phyloP scores from a whole-genome alignment of 1,140 invertebrate genomes.

The Drosophila quadrilineata region DNA sequence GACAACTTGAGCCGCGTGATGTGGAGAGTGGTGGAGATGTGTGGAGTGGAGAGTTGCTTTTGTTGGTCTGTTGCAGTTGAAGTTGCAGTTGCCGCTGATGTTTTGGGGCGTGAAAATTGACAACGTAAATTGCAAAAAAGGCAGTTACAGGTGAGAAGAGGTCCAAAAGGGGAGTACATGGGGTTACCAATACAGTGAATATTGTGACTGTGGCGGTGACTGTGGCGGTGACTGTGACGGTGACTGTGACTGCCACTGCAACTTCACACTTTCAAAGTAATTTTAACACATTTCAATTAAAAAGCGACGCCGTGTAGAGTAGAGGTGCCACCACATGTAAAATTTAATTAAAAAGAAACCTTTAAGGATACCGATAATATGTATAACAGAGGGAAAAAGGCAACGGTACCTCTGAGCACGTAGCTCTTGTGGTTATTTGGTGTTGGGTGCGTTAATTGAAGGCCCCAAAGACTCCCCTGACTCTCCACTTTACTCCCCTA shows the following conservation, averaged over 20 bases:
- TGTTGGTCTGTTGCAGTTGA: not conserved
- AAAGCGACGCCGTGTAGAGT: conserved; percentile 32
- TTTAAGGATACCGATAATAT: conserved; percentile 68
- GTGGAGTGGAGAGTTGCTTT: too few relatives aligned
- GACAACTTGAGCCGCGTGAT: too few relatives aligned
- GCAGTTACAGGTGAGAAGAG: conserved; percentile 7
- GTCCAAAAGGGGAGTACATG: not conserved
- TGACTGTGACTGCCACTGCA: not conserved
- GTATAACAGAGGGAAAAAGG: conserved; percentile 4
- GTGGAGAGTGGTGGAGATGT: not conserved
- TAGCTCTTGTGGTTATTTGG: conserved; percentile 68
- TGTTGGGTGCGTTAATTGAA: conserved; percentile 72
- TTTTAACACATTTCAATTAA: conserved; percentile 79
- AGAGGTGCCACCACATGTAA: conserved; percentile 44
- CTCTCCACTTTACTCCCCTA: too few relatives aligned
- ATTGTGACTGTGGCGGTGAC: not conserved
- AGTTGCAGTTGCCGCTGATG: conserved; percentile 26
- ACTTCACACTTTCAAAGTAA: conserved; percentile 78
- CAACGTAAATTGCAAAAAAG: conserved; percentile 72
- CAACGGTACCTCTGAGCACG: conserved; percentile 34
- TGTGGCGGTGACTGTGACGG: not conserved
- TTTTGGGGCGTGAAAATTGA: conserved; percentile 76
- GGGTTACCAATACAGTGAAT: conserved; percentile 5
- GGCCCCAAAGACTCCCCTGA: conserved; percentile 20
- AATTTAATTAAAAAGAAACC: conserved; percentile 77